Evolutionary conservation across 2,888 invertebrate genomes (phyloP).

Genomic region (Bedellia somnulentella): DNA sequence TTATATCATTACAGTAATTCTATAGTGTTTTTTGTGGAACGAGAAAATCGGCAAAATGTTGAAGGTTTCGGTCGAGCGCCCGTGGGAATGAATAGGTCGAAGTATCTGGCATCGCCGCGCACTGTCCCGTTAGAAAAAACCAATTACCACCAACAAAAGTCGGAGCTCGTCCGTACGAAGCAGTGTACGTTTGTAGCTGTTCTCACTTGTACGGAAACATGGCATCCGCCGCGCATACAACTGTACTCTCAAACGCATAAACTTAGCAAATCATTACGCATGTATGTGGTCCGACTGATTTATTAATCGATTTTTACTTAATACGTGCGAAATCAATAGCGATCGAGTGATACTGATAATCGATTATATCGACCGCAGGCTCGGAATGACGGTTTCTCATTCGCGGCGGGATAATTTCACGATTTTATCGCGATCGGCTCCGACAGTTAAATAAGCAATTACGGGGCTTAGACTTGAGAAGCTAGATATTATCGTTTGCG

Average conservation of each 20-base stretch:
- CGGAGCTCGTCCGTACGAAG: no score
- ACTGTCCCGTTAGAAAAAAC: conserved; percentile 17
- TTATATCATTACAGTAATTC: no score
- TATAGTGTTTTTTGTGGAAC: neutral
- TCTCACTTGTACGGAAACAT: no score
- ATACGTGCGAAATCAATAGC: neutral
- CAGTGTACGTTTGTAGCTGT: no score
- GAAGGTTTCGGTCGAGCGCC: conserved; percentile 13
- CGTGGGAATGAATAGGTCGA: conserved; percentile 14
- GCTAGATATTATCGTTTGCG: conserved; percentile 1
- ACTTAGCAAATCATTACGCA: no score
- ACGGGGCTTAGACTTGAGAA: conserved; percentile 1
- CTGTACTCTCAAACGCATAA: no score
- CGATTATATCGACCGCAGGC: neutral
- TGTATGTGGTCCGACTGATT: no score
- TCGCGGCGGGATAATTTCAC: neutral
- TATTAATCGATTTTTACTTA: no score
- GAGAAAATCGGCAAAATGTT: neutral
- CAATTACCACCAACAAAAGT: conserved; percentile 17
- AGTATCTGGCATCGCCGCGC: no score
- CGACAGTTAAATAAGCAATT: conserved; percentile 4
- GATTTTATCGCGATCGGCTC: conserved; percentile 3
- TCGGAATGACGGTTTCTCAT: conserved; percentile 1
- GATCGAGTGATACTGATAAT: neutral
- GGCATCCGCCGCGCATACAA: no score